These are phyloP conservation scores for Leucozona laternaria DNA, from an alignment of 2,888 invertebrate species.

Conservation along the genomic window DNA sequence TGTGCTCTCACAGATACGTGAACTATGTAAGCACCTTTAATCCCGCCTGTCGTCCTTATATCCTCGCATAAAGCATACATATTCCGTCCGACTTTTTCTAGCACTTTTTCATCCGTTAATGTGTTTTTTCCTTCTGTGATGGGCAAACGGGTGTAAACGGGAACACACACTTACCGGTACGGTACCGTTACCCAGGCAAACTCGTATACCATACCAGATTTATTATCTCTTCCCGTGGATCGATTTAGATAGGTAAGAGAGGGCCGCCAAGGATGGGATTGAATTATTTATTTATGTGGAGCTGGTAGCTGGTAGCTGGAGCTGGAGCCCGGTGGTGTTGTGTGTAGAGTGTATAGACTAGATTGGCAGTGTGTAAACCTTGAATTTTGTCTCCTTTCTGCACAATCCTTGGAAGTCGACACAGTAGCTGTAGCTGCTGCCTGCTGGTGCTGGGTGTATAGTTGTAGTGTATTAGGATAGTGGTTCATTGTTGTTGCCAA, in stretches of 20 bases:
- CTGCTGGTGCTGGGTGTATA: too few relatives aligned
- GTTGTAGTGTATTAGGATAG: constrained; percentile 12
- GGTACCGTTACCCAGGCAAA: constrained; percentile 31
- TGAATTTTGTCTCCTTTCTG: constrained; percentile 45
- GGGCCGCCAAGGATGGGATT: constrained; percentile 9
- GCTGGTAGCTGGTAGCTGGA: neutral
- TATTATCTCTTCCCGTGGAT: constrained; percentile 67
- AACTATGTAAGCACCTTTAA: constrained; percentile 60
- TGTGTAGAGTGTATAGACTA: constrained; percentile 6
- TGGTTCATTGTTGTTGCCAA: constrained; percentile 63
- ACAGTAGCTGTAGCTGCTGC: neutral
- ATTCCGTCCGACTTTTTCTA: constrained; percentile 51
- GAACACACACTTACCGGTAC: constrained; percentile 45
- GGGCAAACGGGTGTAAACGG: constrained; percentile 33
- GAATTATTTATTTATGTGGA: constrained; percentile 22
- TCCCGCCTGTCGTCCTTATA: constrained; percentile 35
- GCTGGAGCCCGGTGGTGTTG: constrained; percentile 15
- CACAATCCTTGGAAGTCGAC: constrained; percentile 22
- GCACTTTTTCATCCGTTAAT: constrained; percentile 74
- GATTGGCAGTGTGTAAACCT: constrained; percentile 47
- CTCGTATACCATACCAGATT: constrained; percentile 56
- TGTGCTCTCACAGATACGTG: constrained; percentile 33
- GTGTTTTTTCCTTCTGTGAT: constrained; percentile 64
- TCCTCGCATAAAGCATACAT: constrained; percentile 57
- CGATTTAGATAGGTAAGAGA: constrained; percentile 40